Percentiles rank a stretch among this genome's conserved stretches.
phyloP scores from a whole-genome alignment of 2,888 invertebrate species.

The Sinelater perroti region DNA sequence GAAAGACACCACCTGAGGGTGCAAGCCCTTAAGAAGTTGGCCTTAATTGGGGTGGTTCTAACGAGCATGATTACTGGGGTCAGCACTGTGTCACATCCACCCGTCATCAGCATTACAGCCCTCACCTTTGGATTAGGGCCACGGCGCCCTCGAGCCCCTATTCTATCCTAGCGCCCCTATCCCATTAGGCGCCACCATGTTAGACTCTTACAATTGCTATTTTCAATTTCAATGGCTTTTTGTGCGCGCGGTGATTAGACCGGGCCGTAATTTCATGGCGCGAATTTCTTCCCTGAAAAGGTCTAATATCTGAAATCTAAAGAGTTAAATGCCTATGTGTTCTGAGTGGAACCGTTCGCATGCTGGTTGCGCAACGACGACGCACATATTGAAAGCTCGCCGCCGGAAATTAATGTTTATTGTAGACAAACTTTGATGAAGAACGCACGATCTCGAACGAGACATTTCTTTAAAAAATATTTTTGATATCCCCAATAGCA shows the following conservation, averaged over 20 bases:
- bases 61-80: constrained; percentile 46
- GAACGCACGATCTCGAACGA: background rate
- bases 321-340: background rate
- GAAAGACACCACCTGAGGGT: constrained; percentile 28
- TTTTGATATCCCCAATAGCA: background rate
- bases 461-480: background rate
- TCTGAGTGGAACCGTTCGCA: background rate
- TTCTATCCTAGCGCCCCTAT: constrained; percentile 38
- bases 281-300: constrained; percentile 18
- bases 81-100: constrained; percentile 44
- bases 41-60: constrained; percentile 44
- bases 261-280: constrained; percentile 18
- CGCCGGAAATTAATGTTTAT: constrained; percentile 15
- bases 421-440: constrained; percentile 2
- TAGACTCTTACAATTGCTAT: constrained; percentile 40
- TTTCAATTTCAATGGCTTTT: constrained; percentile 41
- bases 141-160: constrained; percentile 40
- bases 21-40: constrained; percentile 39
- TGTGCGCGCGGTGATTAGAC: constrained; percentile 23
- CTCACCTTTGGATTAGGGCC: constrained; percentile 44
- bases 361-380: background rate
- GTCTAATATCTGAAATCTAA: constrained; percentile 13
- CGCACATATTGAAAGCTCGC: background rate
- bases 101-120: constrained; percentile 43
- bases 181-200: constrained; percentile 41